phyloP scores from a whole-genome alignment of 23 tunicate genomes.

The Botrylloides violaceus region DNA sequence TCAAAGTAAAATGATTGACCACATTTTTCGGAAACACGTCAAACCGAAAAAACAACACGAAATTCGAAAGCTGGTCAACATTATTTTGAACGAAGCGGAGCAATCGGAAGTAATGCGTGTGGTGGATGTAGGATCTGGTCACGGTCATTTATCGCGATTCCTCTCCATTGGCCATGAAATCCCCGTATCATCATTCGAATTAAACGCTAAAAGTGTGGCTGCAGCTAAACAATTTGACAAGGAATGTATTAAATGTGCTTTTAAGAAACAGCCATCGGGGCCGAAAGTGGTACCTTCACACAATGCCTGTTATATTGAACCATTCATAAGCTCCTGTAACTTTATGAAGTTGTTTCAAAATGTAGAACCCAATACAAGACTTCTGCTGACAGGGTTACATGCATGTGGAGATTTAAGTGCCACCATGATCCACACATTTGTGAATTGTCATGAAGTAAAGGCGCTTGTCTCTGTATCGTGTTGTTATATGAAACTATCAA shows the following conservation, averaged over 20 bases:
- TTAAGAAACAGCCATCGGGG: neutral
- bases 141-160: constrained; percentile 78
- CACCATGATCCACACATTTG: constrained; percentile 65
- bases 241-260: constrained; percentile 4
- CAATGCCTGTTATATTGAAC: neutral
- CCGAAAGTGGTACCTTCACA: neutral
- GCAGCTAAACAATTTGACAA: constrained; percentile 40
- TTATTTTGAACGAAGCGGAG: constrained; percentile 6
- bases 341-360: neutral
- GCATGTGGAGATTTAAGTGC: constrained; percentile 94
- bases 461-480: constrained; percentile 76
- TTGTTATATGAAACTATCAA: constrained; percentile 78
- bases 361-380: neutral
- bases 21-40: constrained; percentile 52
- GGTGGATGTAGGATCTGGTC: constrained; percentile 77
- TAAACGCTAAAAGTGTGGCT: constrained; percentile 9
- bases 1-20: constrained; percentile 15
- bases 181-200: constrained; percentile 49
- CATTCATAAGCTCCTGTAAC: neutral
- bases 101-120: constrained; percentile 18
- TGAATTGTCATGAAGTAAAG: constrained; percentile 26
- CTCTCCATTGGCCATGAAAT: constrained; percentile 30
- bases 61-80: constrained; percentile 30
- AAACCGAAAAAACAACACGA: constrained; percentile 64
- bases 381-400: constrained; percentile 63